A percentile compares a stretch with the other conserved stretches of the same genome.
phyloP scores from a whole-genome alignment of 2,113 vertebrate genomes.

The Cyanoramphus novaezelandiae region DNA sequence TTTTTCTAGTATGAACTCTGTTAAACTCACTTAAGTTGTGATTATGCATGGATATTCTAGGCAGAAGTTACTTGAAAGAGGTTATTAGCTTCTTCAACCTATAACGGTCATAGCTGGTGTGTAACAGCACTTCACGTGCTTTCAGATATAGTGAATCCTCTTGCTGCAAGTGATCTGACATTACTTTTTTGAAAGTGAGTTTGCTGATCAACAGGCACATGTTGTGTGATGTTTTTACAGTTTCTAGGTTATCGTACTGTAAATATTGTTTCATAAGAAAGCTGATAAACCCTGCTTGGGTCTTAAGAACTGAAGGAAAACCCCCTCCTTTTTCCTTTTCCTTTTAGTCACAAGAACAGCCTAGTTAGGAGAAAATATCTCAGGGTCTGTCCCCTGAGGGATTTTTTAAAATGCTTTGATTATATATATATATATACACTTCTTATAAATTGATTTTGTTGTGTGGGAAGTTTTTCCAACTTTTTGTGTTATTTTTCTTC shows the following conservation, averaged over 20 bases:
- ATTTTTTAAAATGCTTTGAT: background rate
- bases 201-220: background rate
- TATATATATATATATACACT: background rate
- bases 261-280: background rate
- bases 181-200: background rate
- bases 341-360: background rate
- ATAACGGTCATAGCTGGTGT: accelerated
- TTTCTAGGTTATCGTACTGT: background rate
- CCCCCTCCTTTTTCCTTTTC: background rate
- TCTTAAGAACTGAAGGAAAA: background rate
- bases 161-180: background rate
- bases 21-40: background rate
- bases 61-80: background rate
- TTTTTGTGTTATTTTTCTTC: background rate
- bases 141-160: background rate
- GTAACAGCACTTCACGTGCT: background rate
- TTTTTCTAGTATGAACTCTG: background rate
- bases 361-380: background rate
- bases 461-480: background rate
- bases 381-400: background rate
- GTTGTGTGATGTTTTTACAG: background rate
- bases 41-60: background rate
- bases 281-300: background rate
- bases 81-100: background rate
- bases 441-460: background rate